These are phyloP conservation scores for Drosophila repletoides DNA, from an alignment of 1,140 invertebrate species.

Conservation along the genomic window DNA sequence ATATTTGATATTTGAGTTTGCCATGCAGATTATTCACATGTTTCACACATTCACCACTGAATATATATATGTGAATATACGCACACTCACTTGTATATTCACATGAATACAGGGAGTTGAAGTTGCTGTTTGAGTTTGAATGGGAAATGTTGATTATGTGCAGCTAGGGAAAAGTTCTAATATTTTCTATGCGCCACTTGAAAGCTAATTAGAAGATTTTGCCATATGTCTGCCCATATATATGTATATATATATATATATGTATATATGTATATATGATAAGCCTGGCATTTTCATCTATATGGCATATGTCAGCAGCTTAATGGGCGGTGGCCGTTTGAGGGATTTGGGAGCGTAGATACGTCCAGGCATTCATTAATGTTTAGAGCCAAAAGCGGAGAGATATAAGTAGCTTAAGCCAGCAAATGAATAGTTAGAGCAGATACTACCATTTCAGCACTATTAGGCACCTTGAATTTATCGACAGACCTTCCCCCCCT, in stretches of 20 bases:
- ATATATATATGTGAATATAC: not conserved
- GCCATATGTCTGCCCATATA: not conserved
- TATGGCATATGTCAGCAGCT: constrained; percentile 40
- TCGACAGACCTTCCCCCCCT: no score
- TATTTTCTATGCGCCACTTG: constrained; percentile 54
- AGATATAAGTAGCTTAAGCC: not conserved
- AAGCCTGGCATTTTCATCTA: constrained; percentile 58
- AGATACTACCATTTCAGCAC: no score
- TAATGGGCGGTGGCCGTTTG: constrained; percentile 33
- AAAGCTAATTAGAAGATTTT: constrained; percentile 71
- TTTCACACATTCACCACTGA: not conserved
- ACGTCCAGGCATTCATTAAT: constrained; percentile 46
- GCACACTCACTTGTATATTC: no score
- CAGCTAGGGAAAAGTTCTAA: constrained; percentile 47
- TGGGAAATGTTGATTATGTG: constrained; percentile 26
- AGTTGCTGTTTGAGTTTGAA: constrained; percentile 6
- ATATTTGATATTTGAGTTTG: constrained; percentile 43
- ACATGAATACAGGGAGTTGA: not conserved
- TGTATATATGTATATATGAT: constrained; percentile 41
- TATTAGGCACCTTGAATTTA: no score
- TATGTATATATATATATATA: constrained; percentile 17
- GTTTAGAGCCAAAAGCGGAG: constrained; percentile 6
- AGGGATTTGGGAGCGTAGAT: constrained; percentile 41
- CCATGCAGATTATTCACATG: not conserved
- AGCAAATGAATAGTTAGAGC: no score